phyloP scores from a whole-genome alignment of 2,113 vertebrate species.

The Ochotona curzoniae region DNA sequence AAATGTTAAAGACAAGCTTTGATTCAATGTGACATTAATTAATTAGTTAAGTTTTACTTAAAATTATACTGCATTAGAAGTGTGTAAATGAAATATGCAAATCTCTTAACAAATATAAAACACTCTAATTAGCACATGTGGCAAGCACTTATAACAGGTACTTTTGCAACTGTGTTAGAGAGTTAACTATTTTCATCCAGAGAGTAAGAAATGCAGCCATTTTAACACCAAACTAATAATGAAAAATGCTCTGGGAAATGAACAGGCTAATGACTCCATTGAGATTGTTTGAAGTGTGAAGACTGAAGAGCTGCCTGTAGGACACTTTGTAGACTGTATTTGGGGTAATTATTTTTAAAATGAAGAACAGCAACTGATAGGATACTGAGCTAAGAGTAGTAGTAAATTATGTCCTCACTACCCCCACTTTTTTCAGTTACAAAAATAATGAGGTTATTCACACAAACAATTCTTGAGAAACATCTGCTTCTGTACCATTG shows the following conservation, averaged over 20 bases:
- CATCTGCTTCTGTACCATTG: conserved; percentile 1
- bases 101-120: not conserved
- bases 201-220: not conserved
- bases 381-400: not conserved
- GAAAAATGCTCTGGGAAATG: not conserved
- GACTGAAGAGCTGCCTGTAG: not conserved
- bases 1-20: not conserved
- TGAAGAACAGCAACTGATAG: not conserved
- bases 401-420: not conserved
- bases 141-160: not conserved
- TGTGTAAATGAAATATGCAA: not conserved
- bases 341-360: not conserved
- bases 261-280: not conserved
- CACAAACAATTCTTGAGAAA: conserved; percentile 36
- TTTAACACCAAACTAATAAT: not conserved
- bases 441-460: conserved; percentile 7
- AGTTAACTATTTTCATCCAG: not conserved
- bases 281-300: not conserved
- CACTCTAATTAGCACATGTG: not conserved
- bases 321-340: not conserved
- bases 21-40: not conserved
- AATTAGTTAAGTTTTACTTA: not conserved
- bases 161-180: not conserved
- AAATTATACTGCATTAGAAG: not conserved
- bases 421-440: not conserved